Evolutionary conservation across 2,888 invertebrate genomes (phyloP).

Genomic region (Agonopterix subpropinquella): DNA sequence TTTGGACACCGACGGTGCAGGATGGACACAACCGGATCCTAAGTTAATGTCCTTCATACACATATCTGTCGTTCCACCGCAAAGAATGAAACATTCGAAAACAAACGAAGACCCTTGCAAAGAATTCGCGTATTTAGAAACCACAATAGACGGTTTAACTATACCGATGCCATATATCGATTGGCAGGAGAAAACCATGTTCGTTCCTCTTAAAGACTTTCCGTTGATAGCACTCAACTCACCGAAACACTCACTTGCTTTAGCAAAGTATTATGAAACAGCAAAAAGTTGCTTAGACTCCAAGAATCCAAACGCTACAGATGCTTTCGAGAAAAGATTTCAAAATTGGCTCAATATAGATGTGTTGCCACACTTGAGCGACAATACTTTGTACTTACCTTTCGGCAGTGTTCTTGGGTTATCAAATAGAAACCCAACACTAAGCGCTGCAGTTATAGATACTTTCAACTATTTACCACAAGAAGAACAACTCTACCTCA

Average conservation of each 20-base stretch:
- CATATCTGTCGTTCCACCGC: constrained; percentile 29
- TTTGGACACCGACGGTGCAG: constrained; percentile 74
- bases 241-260: constrained; percentile 38
- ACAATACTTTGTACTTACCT: constrained; percentile 77
- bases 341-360: constrained; percentile 69
- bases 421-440: background rate
- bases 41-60: constrained; percentile 32
- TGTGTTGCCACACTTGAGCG: constrained; percentile 71
- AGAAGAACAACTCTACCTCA: too few species aligned
- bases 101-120: constrained; percentile 35
- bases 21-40: constrained; percentile 64
- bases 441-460: background rate
- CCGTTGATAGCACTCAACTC: constrained; percentile 35
- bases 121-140: constrained; percentile 43
- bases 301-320: constrained; percentile 39
- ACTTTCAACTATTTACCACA: too few species aligned
- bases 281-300: constrained; percentile 67
- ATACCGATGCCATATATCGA: constrained; percentile 77
- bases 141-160: constrained; percentile 28
- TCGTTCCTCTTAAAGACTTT: constrained; percentile 73
- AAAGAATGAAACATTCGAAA: constrained; percentile 17
- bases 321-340: constrained; percentile 67
- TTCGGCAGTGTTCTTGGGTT: constrained; percentile 62
- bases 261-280: constrained; percentile 75
- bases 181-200: constrained; percentile 72